Percentiles rank a stretch among this genome's conserved stretches.
These are phyloP conservation scores for Phoenicopterus ruber DNA, from an alignment of 2,113 vertebrate species.

Conservation along the genomic window DNA sequence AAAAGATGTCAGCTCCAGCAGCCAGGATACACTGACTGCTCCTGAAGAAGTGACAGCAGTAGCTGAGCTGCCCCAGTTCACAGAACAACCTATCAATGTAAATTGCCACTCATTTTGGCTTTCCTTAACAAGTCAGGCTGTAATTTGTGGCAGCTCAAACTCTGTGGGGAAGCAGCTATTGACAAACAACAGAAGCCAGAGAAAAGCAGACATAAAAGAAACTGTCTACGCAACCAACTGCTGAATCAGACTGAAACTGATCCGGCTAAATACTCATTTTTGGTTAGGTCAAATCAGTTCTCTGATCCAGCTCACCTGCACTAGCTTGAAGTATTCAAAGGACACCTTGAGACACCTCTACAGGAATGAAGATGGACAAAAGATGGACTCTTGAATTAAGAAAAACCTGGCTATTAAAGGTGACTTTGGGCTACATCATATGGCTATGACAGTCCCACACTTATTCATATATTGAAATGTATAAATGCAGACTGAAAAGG, in stretches of 20 bases:
- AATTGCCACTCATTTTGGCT: constrained; percentile 51
- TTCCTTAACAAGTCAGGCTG: constrained; percentile 48
- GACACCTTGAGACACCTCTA: neutral
- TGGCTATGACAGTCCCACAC: neutral
- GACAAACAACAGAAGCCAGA: constrained; percentile 36
- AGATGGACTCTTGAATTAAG: neutral
- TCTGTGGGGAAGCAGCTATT: constrained; percentile 12
- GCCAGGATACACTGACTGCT: neutral
- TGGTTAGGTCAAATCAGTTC: neutral
- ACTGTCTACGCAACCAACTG: neutral
- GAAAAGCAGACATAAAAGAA: neutral
- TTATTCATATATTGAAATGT: neutral
- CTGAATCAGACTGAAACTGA: neutral
- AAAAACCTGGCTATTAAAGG: neutral
- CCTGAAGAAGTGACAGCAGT: neutral
- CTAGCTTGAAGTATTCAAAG: neutral
- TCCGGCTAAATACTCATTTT: neutral
- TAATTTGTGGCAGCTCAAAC: constrained; percentile 53
- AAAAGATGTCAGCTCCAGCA: neutral
- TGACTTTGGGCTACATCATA: neutral
- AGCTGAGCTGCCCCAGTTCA: neutral
- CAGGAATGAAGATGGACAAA: neutral
- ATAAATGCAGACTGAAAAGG: neutral
- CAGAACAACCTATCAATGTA: neutral
- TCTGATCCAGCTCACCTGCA: neutral